phyloP scores from a whole-genome alignment of 2,888 invertebrate genomes.

The Leucophora obtusa region DNA sequence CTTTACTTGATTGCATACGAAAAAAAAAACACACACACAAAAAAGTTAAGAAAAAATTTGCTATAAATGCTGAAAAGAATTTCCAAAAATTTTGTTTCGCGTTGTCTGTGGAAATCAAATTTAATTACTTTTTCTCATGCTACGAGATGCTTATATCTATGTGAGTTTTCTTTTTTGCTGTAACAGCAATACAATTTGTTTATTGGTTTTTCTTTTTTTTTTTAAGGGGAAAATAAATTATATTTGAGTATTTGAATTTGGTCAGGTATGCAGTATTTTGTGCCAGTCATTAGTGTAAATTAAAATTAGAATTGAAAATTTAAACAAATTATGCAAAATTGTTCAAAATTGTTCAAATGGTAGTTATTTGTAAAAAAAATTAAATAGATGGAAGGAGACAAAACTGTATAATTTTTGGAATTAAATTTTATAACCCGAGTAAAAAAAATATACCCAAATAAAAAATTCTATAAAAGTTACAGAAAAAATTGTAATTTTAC shows the following conservation, averaged over 20 bases:
- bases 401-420: no score
- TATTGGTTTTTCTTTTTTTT: not conserved
- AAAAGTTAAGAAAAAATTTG: constrained; percentile 25
- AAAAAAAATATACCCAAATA: no score
- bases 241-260: not conserved
- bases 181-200: not conserved
- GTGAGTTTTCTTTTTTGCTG: constrained; percentile 9
- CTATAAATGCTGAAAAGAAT: constrained; percentile 26
- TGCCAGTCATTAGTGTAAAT: constrained; percentile 1
- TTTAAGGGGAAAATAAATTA: not conserved
- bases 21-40: not conserved
- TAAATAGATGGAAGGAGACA: no score
- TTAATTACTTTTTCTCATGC: constrained; percentile 76
- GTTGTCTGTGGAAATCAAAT: constrained; percentile 70
- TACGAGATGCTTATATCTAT: constrained; percentile 42
- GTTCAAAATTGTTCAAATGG: constrained; percentile 4
- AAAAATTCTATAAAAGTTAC: no score
- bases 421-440: no score
- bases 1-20: constrained; percentile 71
- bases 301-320: not conserved
- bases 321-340: constrained; percentile 16
- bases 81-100: constrained; percentile 58
- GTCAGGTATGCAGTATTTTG: not conserved
- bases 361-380: not conserved
- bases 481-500: no score